Conservation (phyloP, 2,888 invertebrate genomes). For the Lasioglossum marginatum region DNA sequence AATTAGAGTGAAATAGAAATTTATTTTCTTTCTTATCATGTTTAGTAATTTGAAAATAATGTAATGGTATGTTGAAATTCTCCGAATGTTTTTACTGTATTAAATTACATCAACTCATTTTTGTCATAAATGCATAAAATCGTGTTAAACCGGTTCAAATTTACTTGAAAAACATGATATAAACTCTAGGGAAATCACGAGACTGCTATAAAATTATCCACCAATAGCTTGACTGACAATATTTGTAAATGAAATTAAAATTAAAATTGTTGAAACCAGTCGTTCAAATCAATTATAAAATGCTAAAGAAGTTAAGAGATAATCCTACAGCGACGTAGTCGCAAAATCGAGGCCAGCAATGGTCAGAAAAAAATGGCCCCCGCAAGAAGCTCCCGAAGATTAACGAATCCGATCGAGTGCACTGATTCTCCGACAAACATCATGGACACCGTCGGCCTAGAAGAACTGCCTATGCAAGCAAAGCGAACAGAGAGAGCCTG, state of each 20-base stretch:
- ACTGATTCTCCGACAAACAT: neutral
- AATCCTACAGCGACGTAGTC: neutral
- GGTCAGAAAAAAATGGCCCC: neutral
- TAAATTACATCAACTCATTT: too few relatives aligned
- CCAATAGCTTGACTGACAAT: neutral
- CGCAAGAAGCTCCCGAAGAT: neutral
- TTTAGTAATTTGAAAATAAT: too few relatives aligned
- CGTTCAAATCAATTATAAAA: neutral
- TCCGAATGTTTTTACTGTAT: too few relatives aligned
- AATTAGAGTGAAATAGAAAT: too few relatives aligned
- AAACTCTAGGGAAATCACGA: neutral
- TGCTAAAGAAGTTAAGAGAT: neutral
- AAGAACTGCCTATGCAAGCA: constrained; percentile 38
- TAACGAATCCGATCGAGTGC: neutral
- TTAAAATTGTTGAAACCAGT: neutral
- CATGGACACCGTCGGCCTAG: neutral
- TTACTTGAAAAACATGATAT: neutral
- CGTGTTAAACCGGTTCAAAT: neutral
- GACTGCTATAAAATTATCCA: neutral
- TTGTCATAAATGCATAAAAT: too few relatives aligned
- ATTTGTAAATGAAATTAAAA: neutral
- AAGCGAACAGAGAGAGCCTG: constrained; percentile 18
- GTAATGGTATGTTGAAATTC: too few relatives aligned
- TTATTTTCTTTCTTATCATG: too few relatives aligned
- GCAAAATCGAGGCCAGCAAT: neutral